A percentile compares a stretch with the other conserved stretches of the same genome.
Conservation (phyloP, 2,113 vertebrate species). For the Meriones unguiculatus region DNA sequence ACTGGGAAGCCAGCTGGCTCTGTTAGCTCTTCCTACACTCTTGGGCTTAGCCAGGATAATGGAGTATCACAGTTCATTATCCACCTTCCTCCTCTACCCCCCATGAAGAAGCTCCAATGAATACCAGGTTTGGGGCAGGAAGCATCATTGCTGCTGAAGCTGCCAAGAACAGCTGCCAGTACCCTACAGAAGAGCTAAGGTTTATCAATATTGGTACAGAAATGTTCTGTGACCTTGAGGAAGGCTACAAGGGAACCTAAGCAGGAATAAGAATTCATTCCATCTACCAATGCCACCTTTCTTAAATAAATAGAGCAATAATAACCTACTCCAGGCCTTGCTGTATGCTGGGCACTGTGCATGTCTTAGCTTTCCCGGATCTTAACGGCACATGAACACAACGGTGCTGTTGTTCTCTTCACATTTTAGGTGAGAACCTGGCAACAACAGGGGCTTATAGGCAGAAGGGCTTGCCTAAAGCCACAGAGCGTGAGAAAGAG, state of each 20-base stretch:
- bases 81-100: conserved; percentile 70
- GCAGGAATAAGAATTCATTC: not conserved
- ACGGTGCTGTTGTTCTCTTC: not conserved
- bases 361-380: not conserved
- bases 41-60: conserved; percentile 77
- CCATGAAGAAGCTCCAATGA: conserved; percentile 54
- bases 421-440: not conserved
- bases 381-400: not conserved
- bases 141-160: conserved; percentile 5
- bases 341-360: not conserved
- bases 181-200: conserved; percentile 35
- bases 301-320: not conserved
- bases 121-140: conserved; percentile 72
- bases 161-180: conserved; percentile 63
- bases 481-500: not conserved
- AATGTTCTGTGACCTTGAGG: conserved; percentile 36
- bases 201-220: conserved; percentile 38
- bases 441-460: not conserved
- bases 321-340: not conserved
- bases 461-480: not conserved
- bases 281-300: not conserved
- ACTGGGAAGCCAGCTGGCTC: conserved; percentile 81
- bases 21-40: conserved; percentile 70
- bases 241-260: conserved; percentile 3
- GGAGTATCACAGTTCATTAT: conserved; percentile 80